These are phyloP conservation scores for Ailurus styani DNA, from an alignment of 2,113 vertebrate genomes.

Conservation along the genomic window DNA sequence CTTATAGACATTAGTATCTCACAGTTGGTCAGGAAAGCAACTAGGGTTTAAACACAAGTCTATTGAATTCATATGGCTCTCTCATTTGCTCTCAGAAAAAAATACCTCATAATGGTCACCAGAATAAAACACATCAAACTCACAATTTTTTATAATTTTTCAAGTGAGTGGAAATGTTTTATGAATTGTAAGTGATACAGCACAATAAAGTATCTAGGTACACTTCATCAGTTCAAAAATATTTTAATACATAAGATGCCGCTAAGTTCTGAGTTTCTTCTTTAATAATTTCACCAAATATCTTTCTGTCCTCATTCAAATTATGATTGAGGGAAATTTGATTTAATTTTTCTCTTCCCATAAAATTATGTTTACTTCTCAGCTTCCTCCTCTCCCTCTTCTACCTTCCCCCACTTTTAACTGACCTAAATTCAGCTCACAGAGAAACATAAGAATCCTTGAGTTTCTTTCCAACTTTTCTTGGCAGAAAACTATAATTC, in stretches of 20 bases:
- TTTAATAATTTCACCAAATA: background rate
- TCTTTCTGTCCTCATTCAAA: background rate
- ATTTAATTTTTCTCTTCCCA: background rate
- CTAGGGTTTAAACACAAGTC: background rate
- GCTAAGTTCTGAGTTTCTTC: background rate
- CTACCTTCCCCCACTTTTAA: background rate
- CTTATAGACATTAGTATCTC: background rate
- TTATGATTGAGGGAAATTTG: background rate
- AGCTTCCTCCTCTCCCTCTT: background rate
- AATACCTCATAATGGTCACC: background rate
- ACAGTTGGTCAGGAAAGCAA: background rate
- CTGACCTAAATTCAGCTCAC: conserved; percentile 44
- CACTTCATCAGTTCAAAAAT: background rate
- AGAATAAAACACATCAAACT: background rate
- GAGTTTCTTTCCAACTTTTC: conserved; percentile 52
- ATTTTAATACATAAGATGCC: background rate
- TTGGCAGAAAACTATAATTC: conserved; percentile 36
- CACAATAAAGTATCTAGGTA: background rate
- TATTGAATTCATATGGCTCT: background rate
- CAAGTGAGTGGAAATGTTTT: background rate
- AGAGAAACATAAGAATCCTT: conserved; percentile 46
- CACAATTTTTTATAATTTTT: background rate
- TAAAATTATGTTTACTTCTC: conserved; percentile 20
- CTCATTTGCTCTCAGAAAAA: background rate
- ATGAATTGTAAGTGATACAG: background rate